phyloP scores from a whole-genome alignment of 2,113 vertebrate genomes.

The Gnathonemus longibarbis region DNA sequence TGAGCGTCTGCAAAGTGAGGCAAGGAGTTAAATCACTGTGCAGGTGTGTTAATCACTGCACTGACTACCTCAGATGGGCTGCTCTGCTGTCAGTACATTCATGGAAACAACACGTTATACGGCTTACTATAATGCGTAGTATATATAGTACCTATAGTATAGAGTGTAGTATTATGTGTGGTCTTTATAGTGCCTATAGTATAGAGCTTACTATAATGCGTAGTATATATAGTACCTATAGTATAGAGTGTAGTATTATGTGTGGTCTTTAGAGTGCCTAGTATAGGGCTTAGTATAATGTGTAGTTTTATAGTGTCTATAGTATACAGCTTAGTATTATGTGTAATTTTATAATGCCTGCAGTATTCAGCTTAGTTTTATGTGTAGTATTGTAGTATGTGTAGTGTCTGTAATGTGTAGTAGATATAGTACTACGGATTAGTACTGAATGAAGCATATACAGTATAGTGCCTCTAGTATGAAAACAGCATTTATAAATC shows the following conservation, averaged over 20 bases:
- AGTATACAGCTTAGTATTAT: too few relatives aligned
- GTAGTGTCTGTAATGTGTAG: background rate
- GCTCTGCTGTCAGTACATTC: background rate
- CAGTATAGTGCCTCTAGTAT: background rate
- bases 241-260: background rate
- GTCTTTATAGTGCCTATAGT: background rate
- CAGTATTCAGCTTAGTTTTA: background rate
- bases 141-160: background rate
- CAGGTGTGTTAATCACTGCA: background rate
- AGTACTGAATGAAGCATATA: background rate
- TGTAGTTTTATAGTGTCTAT: too few relatives aligned
- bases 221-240: background rate
- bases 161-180: background rate
- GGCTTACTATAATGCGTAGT: background rate
- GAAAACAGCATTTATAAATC: background rate
- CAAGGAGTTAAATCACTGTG: background rate
- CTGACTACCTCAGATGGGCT: background rate
- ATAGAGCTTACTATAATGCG: background rate
- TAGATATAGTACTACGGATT: background rate
- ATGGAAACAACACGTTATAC: background rate
- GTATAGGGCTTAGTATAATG: background rate
- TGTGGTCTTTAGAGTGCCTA: background rate
- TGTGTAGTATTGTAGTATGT: background rate
- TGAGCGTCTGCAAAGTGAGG: background rate
- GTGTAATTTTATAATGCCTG: too few relatives aligned